Percentiles rank a stretch among this genome's conserved stretches.
Evolutionary conservation across 1,140 invertebrate species (phyloP).

Genomic region (Listronotus bonariensis): DNA sequence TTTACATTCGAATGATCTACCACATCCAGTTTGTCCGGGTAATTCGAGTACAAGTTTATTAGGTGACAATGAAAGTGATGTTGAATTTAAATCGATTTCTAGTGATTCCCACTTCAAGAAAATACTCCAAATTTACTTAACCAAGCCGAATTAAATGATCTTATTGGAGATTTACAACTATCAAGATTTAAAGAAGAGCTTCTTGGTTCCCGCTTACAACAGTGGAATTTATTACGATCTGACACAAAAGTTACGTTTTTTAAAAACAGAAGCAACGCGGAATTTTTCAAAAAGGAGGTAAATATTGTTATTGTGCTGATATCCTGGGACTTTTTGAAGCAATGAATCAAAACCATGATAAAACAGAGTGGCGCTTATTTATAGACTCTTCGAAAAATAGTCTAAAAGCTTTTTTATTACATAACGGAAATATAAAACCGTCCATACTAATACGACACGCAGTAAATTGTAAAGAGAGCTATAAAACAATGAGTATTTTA

Average conservation of each 20-base stretch:
- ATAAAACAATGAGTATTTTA: constrained; percentile 41
- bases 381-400: too few species aligned
- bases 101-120: background rate
- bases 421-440: too few species aligned
- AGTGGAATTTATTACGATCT: too few species aligned
- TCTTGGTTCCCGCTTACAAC: too few species aligned
- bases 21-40: constrained; percentile 1
- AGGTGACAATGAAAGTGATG: constrained; percentile 4
- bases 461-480: constrained; percentile 49
- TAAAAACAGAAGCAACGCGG: background rate
- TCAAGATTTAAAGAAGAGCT: too few species aligned
- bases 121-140: constrained; percentile 5
- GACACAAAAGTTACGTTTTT: constrained; percentile 32
- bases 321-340: constrained; percentile 44
- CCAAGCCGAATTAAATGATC: too few species aligned
- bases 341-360: constrained; percentile 29
- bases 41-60: constrained; percentile 3
- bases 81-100: background rate
- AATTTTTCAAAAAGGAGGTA: constrained; percentile 3
- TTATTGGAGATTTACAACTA: too few species aligned
- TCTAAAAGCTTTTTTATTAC: too few species aligned
- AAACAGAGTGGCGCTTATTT: constrained; percentile 35
- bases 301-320: constrained; percentile 42
- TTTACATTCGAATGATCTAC: constrained; percentile 8
- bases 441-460: constrained; percentile 49